phyloP scores from a whole-genome alignment of 2,888 invertebrate species.

The Drosophila anomelani region DNA sequence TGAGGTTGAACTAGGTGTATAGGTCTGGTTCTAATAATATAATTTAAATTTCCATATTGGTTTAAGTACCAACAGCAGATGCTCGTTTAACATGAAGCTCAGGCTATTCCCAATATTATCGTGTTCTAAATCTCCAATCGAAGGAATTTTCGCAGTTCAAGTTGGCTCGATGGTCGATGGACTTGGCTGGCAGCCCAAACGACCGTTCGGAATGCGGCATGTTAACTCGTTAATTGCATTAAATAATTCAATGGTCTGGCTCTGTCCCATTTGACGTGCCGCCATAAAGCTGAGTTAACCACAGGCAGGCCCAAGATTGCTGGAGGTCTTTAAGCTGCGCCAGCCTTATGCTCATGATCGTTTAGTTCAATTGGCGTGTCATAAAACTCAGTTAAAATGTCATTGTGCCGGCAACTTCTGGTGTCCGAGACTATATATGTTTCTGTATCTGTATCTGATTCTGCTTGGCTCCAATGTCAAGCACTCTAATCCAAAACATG shows the following conservation, averaged over 20 bases:
- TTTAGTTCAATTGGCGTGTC: constrained; percentile 43
- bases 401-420: constrained; percentile 69
- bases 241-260: constrained; percentile 30
- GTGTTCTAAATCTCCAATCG: constrained; percentile 5
- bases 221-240: constrained; percentile 40
- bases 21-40: neutral
- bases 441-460: constrained; percentile 20
- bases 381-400: constrained; percentile 56
- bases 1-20: neutral
- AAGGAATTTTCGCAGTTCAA: neutral
- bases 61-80: neutral
- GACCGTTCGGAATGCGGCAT: constrained; percentile 42
- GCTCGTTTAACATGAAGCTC: neutral
- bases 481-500: constrained; percentile 52
- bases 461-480: constrained; percentile 61
- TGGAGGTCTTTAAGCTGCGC: constrained; percentile 40
- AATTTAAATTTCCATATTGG: neutral
- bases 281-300: constrained; percentile 7
- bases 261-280: constrained; percentile 44
- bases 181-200: constrained; percentile 33
- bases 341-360: constrained; percentile 35
- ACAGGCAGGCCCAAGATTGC: constrained; percentile 27
- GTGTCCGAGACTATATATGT: constrained; percentile 46
- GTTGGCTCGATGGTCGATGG: constrained; percentile 2
- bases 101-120: constrained; percentile 5